Conservation (phyloP, 2,797 vertebrate genomes). For the Leuciscus waleckii region DNA sequence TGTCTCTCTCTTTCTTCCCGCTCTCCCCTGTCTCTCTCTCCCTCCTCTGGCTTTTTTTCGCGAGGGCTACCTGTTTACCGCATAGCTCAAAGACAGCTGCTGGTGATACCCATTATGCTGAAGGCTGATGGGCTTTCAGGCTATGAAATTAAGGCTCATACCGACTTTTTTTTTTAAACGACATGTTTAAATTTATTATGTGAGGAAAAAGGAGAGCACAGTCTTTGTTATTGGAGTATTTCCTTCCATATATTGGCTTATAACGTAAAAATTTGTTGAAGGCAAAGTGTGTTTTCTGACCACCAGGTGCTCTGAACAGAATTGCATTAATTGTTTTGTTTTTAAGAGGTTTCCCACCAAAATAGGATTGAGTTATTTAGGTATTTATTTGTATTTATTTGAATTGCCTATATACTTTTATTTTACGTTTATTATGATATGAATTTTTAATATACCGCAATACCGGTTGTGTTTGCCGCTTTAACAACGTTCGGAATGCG, state of each 20-base stretch:
- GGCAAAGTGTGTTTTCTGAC: not conserved
- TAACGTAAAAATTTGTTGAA: not conserved
- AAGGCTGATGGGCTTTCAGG: constrained; percentile 30
- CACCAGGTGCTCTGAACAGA: not conserved
- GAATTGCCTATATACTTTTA: too few relatives aligned
- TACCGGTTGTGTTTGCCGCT: too few relatives aligned
- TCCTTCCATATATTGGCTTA: not conserved
- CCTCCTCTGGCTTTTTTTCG: constrained; percentile 18
- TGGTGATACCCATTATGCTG: constrained; percentile 34
- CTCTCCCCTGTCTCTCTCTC: constrained; percentile 45
- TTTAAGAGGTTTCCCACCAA: not conserved
- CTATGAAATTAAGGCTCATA: constrained; percentile 20
- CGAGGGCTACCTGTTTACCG: constrained; percentile 40
- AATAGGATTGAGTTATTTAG: too few relatives aligned
- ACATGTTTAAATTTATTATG: not conserved
- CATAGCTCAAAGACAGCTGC: constrained; percentile 45
- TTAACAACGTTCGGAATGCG: too few relatives aligned
- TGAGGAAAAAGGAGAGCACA: not conserved
- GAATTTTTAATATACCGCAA: too few relatives aligned
- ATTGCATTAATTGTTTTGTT: not conserved
- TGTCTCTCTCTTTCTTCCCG: constrained; percentile 55
- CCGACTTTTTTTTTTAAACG: not conserved
- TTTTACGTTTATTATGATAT: too few relatives aligned
- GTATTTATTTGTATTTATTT: too few relatives aligned
- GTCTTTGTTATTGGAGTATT: constrained; percentile 16